These are phyloP conservation scores for Alligator mississippiensis DNA, from an alignment of 2,113 vertebrate genomes.

Conservation along the genomic window DNA sequence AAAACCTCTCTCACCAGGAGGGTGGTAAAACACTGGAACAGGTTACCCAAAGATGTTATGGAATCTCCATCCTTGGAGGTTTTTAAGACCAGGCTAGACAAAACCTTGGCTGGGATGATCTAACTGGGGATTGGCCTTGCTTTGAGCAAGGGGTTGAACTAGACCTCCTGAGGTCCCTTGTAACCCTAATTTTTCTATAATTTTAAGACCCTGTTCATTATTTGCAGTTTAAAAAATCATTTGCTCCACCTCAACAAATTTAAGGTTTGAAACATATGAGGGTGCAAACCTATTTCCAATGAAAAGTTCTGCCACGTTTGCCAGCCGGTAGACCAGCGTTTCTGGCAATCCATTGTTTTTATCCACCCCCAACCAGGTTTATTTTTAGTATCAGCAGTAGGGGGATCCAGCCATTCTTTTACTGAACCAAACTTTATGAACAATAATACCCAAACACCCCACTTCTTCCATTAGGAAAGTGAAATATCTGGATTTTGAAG, in stretches of 20 bases:
- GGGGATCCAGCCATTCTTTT: neutral
- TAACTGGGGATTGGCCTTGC: too few species aligned
- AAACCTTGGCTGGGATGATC: too few species aligned
- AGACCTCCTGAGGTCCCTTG: too few species aligned
- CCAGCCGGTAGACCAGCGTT: neutral
- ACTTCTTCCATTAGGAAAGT: neutral
- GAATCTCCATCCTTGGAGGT: too few species aligned
- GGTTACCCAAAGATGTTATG: too few species aligned
- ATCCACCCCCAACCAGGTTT: neutral
- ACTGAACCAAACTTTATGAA: neutral
- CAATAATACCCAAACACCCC: neutral
- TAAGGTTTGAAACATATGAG: neutral
- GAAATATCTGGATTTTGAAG: neutral
- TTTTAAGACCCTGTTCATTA: too few species aligned
- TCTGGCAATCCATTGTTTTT: neutral
- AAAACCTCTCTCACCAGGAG: too few species aligned
- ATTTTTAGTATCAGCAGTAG: neutral
- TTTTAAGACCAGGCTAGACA: too few species aligned
- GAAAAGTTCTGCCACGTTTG: neutral
- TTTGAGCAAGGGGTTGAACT: too few species aligned
- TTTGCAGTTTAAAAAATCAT: too few species aligned
- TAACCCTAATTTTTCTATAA: too few species aligned
- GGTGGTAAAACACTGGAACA: too few species aligned
- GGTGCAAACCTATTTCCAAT: neutral
- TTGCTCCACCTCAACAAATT: neutral